These are phyloP conservation scores for Agonopterix alstromeriana DNA, from an alignment of 2,888 invertebrate species.

Conservation along the genomic window DNA sequence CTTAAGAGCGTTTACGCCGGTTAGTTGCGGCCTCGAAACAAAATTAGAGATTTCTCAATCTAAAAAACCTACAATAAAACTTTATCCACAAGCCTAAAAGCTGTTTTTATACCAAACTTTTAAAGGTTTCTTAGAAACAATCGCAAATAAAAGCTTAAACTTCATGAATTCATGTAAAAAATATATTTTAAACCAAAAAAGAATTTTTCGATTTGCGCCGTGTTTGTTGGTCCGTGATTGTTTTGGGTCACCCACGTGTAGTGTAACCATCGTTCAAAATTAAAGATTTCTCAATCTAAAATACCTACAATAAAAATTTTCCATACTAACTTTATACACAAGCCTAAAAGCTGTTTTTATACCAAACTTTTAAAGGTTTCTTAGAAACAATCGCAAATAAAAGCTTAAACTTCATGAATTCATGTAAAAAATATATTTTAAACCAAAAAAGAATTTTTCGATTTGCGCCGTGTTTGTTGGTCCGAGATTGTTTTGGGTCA, in stretches of 20 bases:
- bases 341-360: too few relatives aligned
- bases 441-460: conserved; percentile 10
- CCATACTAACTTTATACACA: too few relatives aligned
- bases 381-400: not conserved
- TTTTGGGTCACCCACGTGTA: conserved; percentile 6
- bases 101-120: too few relatives aligned
- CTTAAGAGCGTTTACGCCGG: too few relatives aligned
- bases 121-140: not conserved
- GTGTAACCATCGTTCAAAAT: not conserved
- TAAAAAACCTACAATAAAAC: too few relatives aligned
- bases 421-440: conserved; percentile 2
- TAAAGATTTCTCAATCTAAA: too few relatives aligned
- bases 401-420: not conserved
- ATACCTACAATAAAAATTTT: too few relatives aligned
- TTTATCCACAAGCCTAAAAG: too few relatives aligned
- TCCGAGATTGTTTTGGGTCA: conserved; percentile 15
- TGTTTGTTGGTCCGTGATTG: conserved; percentile 12
- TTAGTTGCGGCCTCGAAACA: too few relatives aligned
- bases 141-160: not conserved
- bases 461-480: conserved; percentile 3
- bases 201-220: conserved; percentile 10
- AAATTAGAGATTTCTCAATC: too few relatives aligned
- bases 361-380: not conserved
- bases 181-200: conserved; percentile 6
- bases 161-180: not conserved